Evolutionary conservation across 2,113 vertebrate genomes (phyloP).

Genomic region (Anhinga rufa): DNA sequence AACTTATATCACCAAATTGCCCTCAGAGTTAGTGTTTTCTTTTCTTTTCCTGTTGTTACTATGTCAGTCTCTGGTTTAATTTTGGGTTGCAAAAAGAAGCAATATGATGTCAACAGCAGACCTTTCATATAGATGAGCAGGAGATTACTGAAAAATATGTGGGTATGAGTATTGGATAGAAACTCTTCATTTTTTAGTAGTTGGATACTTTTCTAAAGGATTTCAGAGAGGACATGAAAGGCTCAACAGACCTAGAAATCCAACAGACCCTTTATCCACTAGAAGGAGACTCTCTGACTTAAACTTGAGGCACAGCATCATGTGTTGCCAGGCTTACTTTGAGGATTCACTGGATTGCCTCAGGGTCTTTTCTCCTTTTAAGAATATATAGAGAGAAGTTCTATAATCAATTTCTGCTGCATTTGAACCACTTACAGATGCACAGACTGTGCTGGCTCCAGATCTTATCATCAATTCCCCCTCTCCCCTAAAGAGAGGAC

Average conservation of each 20-base stretch:
- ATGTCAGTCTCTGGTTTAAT: neutral
- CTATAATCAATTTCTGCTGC: constrained; percentile 31
- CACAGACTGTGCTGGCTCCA: constrained; percentile 57
- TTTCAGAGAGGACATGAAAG: neutral
- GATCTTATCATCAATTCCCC: constrained; percentile 55
- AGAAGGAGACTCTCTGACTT: neutral
- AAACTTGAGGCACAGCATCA: neutral
- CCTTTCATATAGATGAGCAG: neutral
- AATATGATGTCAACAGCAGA: neutral
- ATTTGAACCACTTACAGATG: constrained; percentile 20
- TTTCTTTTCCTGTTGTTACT: neutral
- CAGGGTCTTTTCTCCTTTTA: neutral
- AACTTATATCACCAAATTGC: neutral
- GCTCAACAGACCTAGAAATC: neutral
- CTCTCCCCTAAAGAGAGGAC: constrained; percentile 20
- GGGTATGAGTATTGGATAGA: neutral
- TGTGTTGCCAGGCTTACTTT: neutral
- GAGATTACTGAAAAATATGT: neutral
- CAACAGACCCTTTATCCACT: neutral
- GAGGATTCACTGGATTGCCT: neutral
- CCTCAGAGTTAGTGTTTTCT: neutral
- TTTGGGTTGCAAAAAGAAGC: neutral
- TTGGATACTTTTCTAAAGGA: neutral
- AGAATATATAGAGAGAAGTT: neutral
- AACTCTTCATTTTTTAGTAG: neutral